These are phyloP conservation scores for Liopterus haemorrhoidalis DNA, from an alignment of 2,888 invertebrate genomes.

Conservation along the genomic window DNA sequence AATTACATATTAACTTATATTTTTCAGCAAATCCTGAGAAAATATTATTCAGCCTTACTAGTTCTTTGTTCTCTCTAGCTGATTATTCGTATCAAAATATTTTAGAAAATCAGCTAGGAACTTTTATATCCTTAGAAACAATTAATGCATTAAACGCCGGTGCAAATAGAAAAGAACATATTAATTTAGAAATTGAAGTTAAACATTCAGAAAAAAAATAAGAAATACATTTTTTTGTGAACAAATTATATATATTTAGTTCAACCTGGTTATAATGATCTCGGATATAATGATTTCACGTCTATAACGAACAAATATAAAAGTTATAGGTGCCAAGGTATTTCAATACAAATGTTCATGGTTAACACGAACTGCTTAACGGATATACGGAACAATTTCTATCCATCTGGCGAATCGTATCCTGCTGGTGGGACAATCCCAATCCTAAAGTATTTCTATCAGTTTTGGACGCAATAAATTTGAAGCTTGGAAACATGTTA, in stretches of 20 bases:
- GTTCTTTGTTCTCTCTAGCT: conserved; percentile 37
- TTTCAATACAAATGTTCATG: no score
- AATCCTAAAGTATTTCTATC: no score
- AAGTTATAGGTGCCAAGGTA: no score
- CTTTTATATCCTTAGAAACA: conserved; percentile 28
- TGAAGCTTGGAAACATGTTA: no score
- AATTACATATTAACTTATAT: conserved; percentile 36
- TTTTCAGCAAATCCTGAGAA: conserved; percentile 28
- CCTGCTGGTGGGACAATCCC: no score
- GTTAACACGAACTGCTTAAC: no score
- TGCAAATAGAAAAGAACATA: conserved; percentile 6
- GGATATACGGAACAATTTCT: no score
- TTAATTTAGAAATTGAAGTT: conserved; percentile 15
- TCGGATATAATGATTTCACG: no score
- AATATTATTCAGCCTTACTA: conserved; percentile 36
- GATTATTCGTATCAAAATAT: conserved; percentile 36
- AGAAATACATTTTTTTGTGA: not conserved
- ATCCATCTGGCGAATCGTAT: no score
- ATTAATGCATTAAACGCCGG: conserved; percentile 11
- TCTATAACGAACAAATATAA: no score
- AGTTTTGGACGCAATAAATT: no score
- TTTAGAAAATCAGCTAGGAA: conserved; percentile 35
- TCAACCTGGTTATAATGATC: not conserved
- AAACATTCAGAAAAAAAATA: conserved; percentile 10
- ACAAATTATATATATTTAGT: not conserved